Percentiles rank a stretch among this genome's conserved stretches.
These are phyloP conservation scores for Ctenopoma multispine DNA, from an alignment of 2,797 vertebrate species.

Conservation along the genomic window DNA sequence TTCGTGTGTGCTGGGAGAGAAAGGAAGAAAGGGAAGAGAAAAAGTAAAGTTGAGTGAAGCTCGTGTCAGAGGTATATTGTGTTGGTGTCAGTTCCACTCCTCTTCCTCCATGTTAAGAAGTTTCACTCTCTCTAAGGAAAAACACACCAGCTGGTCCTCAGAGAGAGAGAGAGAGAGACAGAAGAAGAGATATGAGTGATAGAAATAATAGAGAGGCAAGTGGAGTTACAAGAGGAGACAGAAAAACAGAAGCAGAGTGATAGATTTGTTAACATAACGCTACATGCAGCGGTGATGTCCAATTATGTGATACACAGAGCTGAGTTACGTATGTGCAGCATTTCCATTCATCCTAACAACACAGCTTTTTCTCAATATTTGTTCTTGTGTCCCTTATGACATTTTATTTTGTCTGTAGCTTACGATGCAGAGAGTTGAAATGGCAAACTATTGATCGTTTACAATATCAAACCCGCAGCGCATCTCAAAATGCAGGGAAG, in stretches of 20 bases:
- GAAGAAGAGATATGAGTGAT: slow-evolving; percentile 21
- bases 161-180: slow-evolving; percentile 25
- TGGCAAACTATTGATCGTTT: slow-evolving; percentile 46
- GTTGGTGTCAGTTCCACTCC: slow-evolving; percentile 77
- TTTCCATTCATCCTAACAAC: slow-evolving; percentile 48
- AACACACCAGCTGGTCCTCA: slow-evolving; percentile 46
- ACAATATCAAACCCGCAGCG: slow-evolving; percentile 16
- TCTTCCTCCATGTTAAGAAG: slow-evolving; percentile 76
- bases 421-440: slow-evolving; percentile 47
- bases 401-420: slow-evolving; percentile 62
- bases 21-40: slow-evolving; percentile 34
- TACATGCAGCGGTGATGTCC: slow-evolving; percentile 42
- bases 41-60: slow-evolving; percentile 64
- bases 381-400: slow-evolving; percentile 45
- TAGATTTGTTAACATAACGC: slow-evolving; percentile 44
- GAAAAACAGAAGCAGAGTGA: slow-evolving; percentile 34
- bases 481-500: slow-evolving; percentile 10
- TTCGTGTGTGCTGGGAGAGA: slow-evolving; percentile 45
- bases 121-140: slow-evolving; percentile 55
- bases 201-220: slow-evolving; percentile 48
- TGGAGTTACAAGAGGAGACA: slow-evolving; percentile 32
- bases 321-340: slow-evolving; percentile 26
- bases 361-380: slow-evolving; percentile 47
- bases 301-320: slow-evolving; percentile 51
- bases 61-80: slow-evolving; percentile 62